A percentile compares a stretch with the other conserved stretches of the same genome.
These are phyloP conservation scores for Triplophysa bombifrons DNA, from an alignment of 2,797 vertebrate genomes.

Conservation along the genomic window DNA sequence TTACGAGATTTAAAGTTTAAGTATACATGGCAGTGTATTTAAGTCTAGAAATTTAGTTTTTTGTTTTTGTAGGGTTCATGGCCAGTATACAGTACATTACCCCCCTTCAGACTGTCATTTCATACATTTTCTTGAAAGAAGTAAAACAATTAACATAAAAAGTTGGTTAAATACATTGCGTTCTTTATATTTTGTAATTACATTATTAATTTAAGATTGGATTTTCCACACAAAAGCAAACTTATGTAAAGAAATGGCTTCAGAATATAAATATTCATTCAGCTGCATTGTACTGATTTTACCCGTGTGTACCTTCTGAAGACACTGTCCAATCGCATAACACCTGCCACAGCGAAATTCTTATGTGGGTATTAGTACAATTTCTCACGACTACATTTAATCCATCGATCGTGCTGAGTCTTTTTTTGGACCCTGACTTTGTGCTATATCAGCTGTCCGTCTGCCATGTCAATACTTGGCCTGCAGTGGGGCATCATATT, in stretches of 20 bases:
- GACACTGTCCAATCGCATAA: conserved; percentile 21
- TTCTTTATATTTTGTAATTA: no score
- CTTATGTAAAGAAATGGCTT: not conserved
- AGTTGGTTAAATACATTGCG: no score
- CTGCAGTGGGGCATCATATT: conserved; percentile 55
- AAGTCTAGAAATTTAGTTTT: not conserved
- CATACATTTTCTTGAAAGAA: no score
- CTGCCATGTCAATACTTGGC: conserved; percentile 61
- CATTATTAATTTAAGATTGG: no score
- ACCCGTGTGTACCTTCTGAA: conserved; percentile 13
- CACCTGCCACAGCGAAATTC: conserved; percentile 39
- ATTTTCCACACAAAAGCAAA: not conserved
- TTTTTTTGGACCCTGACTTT: conserved; percentile 59
- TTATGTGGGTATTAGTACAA: conserved; percentile 56
- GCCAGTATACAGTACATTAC: no score
- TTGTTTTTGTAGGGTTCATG: not conserved
- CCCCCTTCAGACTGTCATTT: no score
- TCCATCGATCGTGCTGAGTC: conserved; percentile 57
- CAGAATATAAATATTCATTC: not conserved
- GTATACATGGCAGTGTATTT: no score
- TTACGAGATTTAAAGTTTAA: not conserved
- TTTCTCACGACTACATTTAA: conserved; percentile 63
- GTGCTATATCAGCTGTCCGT: conserved; percentile 59
- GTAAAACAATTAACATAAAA: no score
- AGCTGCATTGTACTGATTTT: not conserved